A percentile compares a stretch with the other conserved stretches of the same genome.
Evolutionary conservation across 2,888 invertebrate genomes (phyloP).

Genomic region (Cantharis rufa): DNA sequence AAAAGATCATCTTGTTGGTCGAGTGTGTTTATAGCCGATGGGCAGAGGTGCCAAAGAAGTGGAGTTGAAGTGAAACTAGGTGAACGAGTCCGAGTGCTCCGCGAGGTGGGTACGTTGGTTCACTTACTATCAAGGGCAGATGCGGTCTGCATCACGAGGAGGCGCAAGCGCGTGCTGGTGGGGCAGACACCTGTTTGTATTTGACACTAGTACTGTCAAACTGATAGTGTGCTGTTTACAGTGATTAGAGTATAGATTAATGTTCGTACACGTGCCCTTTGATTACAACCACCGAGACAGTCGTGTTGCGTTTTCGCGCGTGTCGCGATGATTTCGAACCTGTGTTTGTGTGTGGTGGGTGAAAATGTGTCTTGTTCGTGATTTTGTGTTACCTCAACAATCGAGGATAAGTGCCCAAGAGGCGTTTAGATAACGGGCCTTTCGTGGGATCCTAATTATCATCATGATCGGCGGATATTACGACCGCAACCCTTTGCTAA

Average conservation of each 20-base stretch:
- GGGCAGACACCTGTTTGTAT: constrained; percentile 44
- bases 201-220: constrained; percentile 44
- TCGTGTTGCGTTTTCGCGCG: constrained; percentile 22
- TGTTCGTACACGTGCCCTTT: constrained; percentile 41
- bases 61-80: constrained; percentile 34
- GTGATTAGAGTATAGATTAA: constrained; percentile 41
- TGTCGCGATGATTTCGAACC: constrained; percentile 21
- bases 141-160: constrained; percentile 33
- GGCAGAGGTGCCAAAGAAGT: constrained; percentile 19
- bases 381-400: constrained; percentile 25
- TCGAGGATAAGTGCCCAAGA: constrained; percentile 30
- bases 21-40: not conserved
- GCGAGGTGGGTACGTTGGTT: constrained; percentile 39
- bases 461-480: constrained; percentile 60
- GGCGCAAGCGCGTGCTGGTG: constrained; percentile 37
- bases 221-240: constrained; percentile 42
- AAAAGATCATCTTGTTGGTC: not conserved
- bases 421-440: constrained; percentile 33
- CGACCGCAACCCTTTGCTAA: constrained; percentile 63
- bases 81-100: constrained; percentile 33
- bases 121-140: constrained; percentile 50
- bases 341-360: constrained; percentile 26
- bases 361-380: constrained; percentile 32
- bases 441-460: constrained; percentile 4
- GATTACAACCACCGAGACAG: constrained; percentile 13